phyloP scores from a whole-genome alignment of 2,113 vertebrate genomes.

The Cathartes aura region DNA sequence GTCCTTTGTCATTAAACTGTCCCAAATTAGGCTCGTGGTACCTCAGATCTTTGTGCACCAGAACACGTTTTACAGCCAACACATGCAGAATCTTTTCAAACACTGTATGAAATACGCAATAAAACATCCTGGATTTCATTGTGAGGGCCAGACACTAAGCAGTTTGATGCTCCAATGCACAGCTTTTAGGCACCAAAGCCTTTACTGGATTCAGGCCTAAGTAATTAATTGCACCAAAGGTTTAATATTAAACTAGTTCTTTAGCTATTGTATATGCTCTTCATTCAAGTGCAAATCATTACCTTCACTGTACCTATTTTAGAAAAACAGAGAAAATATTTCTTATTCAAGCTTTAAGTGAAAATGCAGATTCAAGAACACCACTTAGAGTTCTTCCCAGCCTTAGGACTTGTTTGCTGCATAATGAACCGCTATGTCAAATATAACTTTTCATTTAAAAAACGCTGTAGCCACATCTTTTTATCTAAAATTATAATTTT shows the following conservation, averaged over 20 bases:
- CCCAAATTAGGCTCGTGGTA: neutral
- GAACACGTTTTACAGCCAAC: neutral
- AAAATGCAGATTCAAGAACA: slow-evolving; percentile 34
- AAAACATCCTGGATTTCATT: neutral
- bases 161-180: neutral
- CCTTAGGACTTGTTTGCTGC: neutral
- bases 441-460: neutral
- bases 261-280: neutral
- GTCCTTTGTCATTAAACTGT: neutral
- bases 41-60: neutral
- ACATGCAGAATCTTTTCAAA: neutral
- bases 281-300: neutral
- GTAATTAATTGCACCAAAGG: neutral
- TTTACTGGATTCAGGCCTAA: neutral
- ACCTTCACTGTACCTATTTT: neutral
- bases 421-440: neutral
- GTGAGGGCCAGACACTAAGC: neutral
- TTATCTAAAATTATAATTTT: neutral
- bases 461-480: neutral
- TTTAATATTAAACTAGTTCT: neutral
- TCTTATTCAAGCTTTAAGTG: slow-evolving; percentile 14
- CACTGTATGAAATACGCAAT: neutral
- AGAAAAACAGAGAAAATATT: neutral
- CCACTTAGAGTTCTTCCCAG: neutral
- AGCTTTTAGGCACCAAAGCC: neutral